A percentile compares a stretch with the other conserved stretches of the same genome.
These are phyloP conservation scores for Zosterops japonicus DNA, from an alignment of 2,113 vertebrate species.

Conservation along the genomic window DNA sequence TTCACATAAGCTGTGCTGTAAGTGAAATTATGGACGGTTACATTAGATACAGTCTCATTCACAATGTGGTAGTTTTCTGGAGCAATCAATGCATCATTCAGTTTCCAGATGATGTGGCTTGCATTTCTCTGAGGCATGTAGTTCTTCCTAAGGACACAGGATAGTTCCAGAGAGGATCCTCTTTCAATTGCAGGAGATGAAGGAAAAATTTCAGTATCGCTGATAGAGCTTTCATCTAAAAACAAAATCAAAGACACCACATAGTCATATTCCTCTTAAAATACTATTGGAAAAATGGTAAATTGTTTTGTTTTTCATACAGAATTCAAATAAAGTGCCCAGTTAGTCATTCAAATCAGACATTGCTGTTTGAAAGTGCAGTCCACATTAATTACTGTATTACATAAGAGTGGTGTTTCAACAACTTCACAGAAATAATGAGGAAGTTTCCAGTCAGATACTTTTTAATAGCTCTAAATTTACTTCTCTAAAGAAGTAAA, in stretches of 20 bases:
- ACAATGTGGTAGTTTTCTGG: constrained; percentile 10
- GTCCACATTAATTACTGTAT: background rate
- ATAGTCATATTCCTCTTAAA: background rate
- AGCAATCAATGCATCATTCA: constrained; percentile 40
- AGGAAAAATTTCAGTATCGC: constrained; percentile 41
- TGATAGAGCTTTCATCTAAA: constrained; percentile 3
- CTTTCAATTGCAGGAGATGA: constrained; percentile 42
- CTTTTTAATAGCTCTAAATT: background rate
- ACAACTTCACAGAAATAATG: background rate
- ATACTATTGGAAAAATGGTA: background rate
- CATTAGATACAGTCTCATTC: constrained; percentile 45
- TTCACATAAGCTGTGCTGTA: constrained; percentile 27
- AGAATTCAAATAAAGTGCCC: background rate
- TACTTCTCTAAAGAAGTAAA: background rate
- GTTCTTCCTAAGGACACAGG: constrained; percentile 35
- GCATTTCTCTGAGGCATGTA: constrained; percentile 21
- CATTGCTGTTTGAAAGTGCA: background rate
- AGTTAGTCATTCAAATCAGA: background rate
- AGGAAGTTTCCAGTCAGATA: background rate
- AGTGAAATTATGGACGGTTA: constrained; percentile 62
- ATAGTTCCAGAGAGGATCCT: constrained; percentile 28
- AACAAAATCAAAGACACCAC: background rate
- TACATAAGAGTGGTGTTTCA: background rate
- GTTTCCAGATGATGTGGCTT: constrained; percentile 64
- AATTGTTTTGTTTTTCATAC: background rate